Evolutionary conservation across 2,797 vertebrate species (phyloP).

Genomic region (Channa striata): DNA sequence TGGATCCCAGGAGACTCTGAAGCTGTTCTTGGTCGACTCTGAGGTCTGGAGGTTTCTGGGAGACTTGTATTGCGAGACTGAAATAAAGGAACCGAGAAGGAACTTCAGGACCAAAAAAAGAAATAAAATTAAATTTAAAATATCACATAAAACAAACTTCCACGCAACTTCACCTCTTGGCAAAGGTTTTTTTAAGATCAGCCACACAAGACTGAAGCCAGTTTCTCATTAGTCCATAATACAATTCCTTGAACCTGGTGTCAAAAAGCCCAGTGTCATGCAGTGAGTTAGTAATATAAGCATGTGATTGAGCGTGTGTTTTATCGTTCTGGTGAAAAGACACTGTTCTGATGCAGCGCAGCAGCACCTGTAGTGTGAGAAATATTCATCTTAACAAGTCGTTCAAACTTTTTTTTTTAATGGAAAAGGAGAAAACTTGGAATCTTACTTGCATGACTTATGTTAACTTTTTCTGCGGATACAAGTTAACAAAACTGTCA

Average conservation of each 20-base stretch:
- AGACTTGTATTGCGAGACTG: slow-evolving; percentile 92
- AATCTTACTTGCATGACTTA: not conserved
- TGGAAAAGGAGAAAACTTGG: slow-evolving; percentile 18
- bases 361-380: slow-evolving; percentile 39
- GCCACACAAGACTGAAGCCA: slow-evolving; percentile 50
- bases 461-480: not conserved
- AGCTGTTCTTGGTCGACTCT: slow-evolving; percentile 93
- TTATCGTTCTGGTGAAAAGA: slow-evolving; percentile 28
- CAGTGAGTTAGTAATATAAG: slow-evolving; percentile 58
- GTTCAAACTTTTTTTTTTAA: slow-evolving; percentile 26
- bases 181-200: slow-evolving; percentile 26
- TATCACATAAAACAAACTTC: not conserved
- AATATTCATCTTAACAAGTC: slow-evolving; percentile 48
- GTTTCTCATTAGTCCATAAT: slow-evolving; percentile 68
- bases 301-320: slow-evolving; percentile 33
- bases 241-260: slow-evolving; percentile 56
- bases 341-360: slow-evolving; percentile 10
- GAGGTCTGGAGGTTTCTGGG: slow-evolving; percentile 96
- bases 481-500: not conserved
- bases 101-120: slow-evolving; percentile 64
- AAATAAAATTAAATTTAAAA: too few species aligned
- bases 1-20: slow-evolving; percentile 95
- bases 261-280: slow-evolving; percentile 62
- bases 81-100: slow-evolving; percentile 45
- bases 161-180: not conserved